Evolutionary conservation across 2,113 vertebrate species (phyloP).

Genomic region (Apodemus sylvaticus): DNA sequence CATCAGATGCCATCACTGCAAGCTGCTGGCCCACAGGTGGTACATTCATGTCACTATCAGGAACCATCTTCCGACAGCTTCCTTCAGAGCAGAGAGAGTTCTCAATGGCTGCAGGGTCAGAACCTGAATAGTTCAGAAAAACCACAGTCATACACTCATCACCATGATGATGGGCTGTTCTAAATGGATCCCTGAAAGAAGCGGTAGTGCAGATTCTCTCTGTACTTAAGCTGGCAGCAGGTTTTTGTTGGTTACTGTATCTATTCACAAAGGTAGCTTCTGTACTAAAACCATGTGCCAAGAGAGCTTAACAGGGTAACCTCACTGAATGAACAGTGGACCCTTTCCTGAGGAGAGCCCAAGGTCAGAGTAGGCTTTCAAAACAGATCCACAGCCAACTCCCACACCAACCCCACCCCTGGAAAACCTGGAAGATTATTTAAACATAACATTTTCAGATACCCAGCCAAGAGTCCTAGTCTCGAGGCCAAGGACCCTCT

Average conservation of each 20-base stretch:
- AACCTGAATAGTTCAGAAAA: constrained; percentile 68
- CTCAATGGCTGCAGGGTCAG: constrained; percentile 56
- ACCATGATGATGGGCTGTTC: neutral
- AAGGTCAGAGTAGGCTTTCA: neutral
- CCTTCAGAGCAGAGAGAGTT: constrained; percentile 52
- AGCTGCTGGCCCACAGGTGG: neutral
- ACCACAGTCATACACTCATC: neutral
- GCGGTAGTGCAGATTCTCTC: neutral
- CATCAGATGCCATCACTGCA: neutral
- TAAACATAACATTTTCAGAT: neutral
- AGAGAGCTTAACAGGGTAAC: too few species aligned
- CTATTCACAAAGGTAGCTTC: neutral
- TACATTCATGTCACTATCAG: rapidly evolving
- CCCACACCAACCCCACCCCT: neutral
- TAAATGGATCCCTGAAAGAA: neutral
- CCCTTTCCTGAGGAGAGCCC: neutral
- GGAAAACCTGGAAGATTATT: neutral
- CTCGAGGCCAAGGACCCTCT: neutral
- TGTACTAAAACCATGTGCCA: neutral
- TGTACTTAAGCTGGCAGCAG: neutral
- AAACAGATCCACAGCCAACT: neutral
- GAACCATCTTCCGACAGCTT: neutral
- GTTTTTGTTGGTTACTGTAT: neutral
- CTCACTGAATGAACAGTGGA: neutral
- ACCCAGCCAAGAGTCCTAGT: neutral